Evolutionary conservation across 2,888 invertebrate genomes (phyloP).

Genomic region (Notocelia uddmanniana): DNA sequence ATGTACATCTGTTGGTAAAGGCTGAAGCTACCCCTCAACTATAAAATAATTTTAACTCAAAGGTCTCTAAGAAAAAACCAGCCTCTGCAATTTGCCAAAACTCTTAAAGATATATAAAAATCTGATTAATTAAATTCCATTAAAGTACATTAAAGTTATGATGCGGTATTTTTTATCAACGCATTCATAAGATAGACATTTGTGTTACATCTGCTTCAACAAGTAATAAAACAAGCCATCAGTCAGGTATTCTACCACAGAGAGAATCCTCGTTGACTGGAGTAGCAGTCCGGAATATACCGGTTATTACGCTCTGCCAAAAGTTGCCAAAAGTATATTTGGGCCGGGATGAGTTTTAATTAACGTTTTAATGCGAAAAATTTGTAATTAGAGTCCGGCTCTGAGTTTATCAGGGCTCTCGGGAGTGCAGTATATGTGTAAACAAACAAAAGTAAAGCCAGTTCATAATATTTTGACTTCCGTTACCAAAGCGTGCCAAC

Average conservation of each 20-base stretch:
- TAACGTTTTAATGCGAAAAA: constrained; percentile 43
- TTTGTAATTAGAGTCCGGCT: constrained; percentile 25
- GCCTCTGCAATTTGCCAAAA: too few relatives aligned
- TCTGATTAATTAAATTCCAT: not conserved
- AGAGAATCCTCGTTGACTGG: not conserved
- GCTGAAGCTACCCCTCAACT: too few relatives aligned
- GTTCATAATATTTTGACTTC: not conserved
- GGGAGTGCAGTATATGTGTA: constrained; percentile 5
- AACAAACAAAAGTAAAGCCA: not conserved
- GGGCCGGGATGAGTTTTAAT: constrained; percentile 34
- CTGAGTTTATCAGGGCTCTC: constrained; percentile 2
- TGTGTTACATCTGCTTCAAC: not conserved
- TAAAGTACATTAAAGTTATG: not conserved
- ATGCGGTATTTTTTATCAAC: not conserved
- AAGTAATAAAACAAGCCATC: not conserved
- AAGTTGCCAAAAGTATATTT: constrained; percentile 28
- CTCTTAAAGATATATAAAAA: too few relatives aligned
- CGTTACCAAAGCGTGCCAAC: not conserved
- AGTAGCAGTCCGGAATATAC: constrained; percentile 11
- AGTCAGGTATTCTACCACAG: not conserved
- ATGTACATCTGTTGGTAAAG: too few relatives aligned
- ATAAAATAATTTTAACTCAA: too few relatives aligned
- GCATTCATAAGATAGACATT: not conserved
- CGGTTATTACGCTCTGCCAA: constrained; percentile 31
- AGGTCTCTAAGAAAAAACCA: too few relatives aligned